phyloP scores from a whole-genome alignment of 1,140 invertebrate species.

The Riptortus pedestris region DNA sequence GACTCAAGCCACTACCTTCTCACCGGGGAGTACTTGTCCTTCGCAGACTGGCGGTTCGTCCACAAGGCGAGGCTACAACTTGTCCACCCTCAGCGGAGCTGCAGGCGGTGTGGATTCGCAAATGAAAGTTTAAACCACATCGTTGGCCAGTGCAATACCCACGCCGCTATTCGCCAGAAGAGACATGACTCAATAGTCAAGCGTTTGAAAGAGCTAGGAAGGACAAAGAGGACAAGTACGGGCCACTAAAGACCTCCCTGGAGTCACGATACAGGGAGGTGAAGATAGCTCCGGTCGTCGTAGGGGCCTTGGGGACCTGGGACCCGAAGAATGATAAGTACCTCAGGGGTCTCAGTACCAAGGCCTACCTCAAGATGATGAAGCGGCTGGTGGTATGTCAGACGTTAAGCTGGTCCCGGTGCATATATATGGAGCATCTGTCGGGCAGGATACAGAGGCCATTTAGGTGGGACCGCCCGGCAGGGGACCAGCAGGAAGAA shows the following conservation, averaged over 20 bases:
- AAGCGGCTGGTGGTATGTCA: constrained; percentile 30
- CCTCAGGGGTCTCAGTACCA: neutral
- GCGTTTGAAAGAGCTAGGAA: constrained; percentile 28
- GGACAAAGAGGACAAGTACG: constrained; percentile 33
- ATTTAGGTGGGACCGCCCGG: neutral
- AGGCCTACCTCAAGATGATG: constrained; percentile 27
- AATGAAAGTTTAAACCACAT: neutral
- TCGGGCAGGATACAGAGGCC: neutral
- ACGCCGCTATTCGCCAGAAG: neutral
- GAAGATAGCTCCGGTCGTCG: neutral
- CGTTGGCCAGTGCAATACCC: neutral
- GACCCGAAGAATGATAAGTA: constrained; percentile 13
- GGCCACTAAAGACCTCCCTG: neutral
- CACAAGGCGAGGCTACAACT: constrained; percentile 31
- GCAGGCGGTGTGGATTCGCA: constrained; percentile 22
- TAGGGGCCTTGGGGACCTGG: constrained; percentile 15
- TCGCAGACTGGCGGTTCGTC: constrained; percentile 34
- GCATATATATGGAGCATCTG: constrained; percentile 31
- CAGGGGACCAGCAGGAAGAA: neutral
- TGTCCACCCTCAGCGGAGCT: constrained; percentile 27
- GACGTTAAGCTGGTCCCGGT: constrained; percentile 32
- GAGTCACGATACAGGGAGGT: neutral
- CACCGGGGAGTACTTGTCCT: constrained; percentile 26
- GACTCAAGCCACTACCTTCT: constrained; percentile 25
- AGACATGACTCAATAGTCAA: constrained; percentile 8